phyloP scores from a whole-genome alignment of 2,888 invertebrate species.

The Drosophila demipolita region DNA sequence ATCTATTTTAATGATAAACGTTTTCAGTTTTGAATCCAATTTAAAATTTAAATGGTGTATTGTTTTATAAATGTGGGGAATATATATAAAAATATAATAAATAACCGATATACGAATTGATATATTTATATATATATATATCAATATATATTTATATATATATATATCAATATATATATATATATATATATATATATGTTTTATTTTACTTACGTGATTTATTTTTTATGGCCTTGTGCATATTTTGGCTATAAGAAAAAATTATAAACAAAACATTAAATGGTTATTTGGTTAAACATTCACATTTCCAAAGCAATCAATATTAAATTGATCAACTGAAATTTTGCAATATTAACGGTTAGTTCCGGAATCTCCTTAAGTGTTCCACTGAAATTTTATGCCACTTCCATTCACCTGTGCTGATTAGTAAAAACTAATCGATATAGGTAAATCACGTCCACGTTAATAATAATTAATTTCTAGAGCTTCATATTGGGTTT shows the following conservation, averaged over 20 bases:
- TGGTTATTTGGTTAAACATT: constrained; percentile 2
- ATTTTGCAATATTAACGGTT: background rate
- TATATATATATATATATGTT: constrained; percentile 1
- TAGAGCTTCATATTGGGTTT: constrained; percentile 26
- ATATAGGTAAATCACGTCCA: constrained; percentile 48
- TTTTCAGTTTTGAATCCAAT: background rate
- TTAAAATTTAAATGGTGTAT: constrained; percentile 1
- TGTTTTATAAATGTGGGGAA: background rate
- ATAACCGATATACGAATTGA: background rate
- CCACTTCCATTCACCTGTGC: constrained; percentile 53
- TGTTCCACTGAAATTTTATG: constrained; percentile 8
- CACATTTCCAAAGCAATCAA: constrained; percentile 4
- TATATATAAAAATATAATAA: background rate
- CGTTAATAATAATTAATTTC: constrained; percentile 69
- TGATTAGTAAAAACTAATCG: constrained; percentile 61
- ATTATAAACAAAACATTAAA: constrained; percentile 8
- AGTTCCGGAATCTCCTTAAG: constrained; percentile 16
- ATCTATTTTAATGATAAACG: constrained; percentile 24
- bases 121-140: background rate
- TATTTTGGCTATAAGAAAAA: constrained; percentile 48
- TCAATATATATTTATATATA: background rate
- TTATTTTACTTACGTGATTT: constrained; percentile 73
- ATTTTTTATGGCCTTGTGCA: constrained; percentile 77
- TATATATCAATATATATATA: background rate
- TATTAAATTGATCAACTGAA: background rate